Percentiles rank a stretch among this genome's conserved stretches.
Conservation (phyloP, 2,113 vertebrate species). For the Carassius gibelio region DNA sequence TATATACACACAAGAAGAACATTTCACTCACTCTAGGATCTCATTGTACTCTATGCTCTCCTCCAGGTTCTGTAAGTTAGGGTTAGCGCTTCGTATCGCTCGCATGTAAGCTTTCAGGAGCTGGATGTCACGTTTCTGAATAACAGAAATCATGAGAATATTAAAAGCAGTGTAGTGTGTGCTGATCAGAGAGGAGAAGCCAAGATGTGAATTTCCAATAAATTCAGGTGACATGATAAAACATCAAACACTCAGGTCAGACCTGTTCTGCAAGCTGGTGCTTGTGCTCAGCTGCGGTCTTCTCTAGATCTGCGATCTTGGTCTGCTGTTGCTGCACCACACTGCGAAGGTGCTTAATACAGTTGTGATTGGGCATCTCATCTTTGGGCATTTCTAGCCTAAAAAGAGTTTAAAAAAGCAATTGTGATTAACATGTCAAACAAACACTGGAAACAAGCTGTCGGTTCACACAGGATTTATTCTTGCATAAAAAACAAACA, state of each 20-base stretch:
- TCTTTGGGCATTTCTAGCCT: constrained; percentile 99
- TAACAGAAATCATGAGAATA: constrained; percentile 2
- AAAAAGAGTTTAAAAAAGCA: background rate
- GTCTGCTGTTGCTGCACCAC: constrained; percentile 94
- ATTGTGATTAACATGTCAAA: background rate
- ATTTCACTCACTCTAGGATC: constrained; percentile 89
- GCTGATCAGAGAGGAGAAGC: background rate
- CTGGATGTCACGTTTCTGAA: constrained; percentile 95
- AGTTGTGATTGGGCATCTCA: constrained; percentile 93
- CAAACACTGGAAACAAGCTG: background rate
- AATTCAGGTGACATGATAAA: background rate
- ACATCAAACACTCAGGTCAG: background rate
- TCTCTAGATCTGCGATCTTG: constrained; percentile 93
- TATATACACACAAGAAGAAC: background rate
- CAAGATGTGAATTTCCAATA: background rate
- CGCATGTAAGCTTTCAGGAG: constrained; percentile 97
- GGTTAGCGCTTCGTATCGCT: constrained; percentile 96
- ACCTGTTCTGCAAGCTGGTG: constrained; percentile 97
- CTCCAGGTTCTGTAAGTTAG: constrained; percentile 95
- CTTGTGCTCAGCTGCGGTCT: constrained; percentile 89
- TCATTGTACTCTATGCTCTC: constrained; percentile 99
- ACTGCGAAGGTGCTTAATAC: constrained; percentile 90
- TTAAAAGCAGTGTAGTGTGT: background rate
- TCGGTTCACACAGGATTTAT: background rate
- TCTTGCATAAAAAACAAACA: background rate